phyloP scores from a whole-genome alignment of 2,797 vertebrate species.

The Lophius americanus region DNA sequence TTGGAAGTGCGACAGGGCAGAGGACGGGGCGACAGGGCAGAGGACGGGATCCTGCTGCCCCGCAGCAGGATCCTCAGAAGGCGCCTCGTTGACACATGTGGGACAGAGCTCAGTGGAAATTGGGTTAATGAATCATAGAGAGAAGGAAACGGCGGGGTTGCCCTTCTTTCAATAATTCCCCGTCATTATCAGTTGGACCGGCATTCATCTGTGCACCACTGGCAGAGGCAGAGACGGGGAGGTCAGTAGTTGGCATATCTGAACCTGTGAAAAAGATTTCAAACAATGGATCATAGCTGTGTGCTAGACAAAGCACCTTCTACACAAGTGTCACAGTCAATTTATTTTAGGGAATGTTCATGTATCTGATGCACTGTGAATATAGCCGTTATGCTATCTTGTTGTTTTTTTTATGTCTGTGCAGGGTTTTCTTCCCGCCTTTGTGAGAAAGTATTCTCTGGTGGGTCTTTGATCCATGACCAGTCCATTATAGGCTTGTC shows the following conservation, averaged over 20 bases:
- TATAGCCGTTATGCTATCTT: constrained; percentile 30
- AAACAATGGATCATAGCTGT: constrained; percentile 65
- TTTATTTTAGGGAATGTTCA: constrained; percentile 16
- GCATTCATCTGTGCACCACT: constrained; percentile 49
- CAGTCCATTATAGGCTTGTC: constrained; percentile 73
- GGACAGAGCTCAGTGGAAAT: constrained; percentile 79
- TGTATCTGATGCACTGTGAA: too few relatives aligned
- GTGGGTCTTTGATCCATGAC: constrained; percentile 64
- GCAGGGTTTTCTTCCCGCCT: constrained; percentile 8
- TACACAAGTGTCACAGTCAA: constrained; percentile 49
- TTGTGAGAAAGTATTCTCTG: constrained; percentile 37
- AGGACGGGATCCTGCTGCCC: constrained; percentile 50
- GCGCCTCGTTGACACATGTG: constrained; percentile 81
- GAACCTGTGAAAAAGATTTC: constrained; percentile 51
- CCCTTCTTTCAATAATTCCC: constrained; percentile 67
- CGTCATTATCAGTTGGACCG: constrained; percentile 66
- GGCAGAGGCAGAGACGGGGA: constrained; percentile 43
- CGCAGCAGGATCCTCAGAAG: constrained; percentile 58
- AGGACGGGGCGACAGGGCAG: constrained; percentile 1
- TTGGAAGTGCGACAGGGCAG: constrained; percentile 46
- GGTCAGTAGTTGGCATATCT: constrained; percentile 65
- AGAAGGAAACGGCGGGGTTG: constrained; percentile 59
- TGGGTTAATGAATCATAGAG: constrained; percentile 78
- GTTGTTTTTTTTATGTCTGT: constrained; percentile 4
- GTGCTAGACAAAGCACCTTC: constrained; percentile 56